These are phyloP conservation scores for Shargacucullia verbasci DNA, from an alignment of 2,888 invertebrate species.

Conservation along the genomic window DNA sequence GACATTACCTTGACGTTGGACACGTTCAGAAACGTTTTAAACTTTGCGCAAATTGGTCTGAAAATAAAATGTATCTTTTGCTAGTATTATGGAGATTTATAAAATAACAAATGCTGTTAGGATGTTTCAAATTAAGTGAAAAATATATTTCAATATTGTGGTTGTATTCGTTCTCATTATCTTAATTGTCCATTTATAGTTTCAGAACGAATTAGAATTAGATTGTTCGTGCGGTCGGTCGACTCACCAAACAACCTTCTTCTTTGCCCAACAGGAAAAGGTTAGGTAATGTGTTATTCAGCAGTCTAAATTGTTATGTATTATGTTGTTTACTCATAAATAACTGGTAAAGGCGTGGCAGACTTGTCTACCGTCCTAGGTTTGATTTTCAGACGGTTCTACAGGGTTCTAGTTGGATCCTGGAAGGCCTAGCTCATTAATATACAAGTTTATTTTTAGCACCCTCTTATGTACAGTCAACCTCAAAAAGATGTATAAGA, in stretches of 20 bases:
- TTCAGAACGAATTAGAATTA: slow-evolving; percentile 48
- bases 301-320: neutral
- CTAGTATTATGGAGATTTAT: neutral
- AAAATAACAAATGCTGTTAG: neutral
- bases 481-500: too few relatives aligned
- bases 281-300: slow-evolving; percentile 38
- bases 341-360: too few relatives aligned
- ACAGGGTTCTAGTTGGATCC: too few relatives aligned
- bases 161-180: neutral
- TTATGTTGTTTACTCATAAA: slow-evolving; percentile 1
- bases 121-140: neutral
- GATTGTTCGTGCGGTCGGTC: slow-evolving; percentile 27
- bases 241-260: slow-evolving; percentile 3
- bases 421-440: too few relatives aligned
- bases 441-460: too few relatives aligned
- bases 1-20: slow-evolving; percentile 59
- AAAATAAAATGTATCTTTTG: too few relatives aligned
- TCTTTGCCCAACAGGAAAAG: slow-evolving; percentile 39
- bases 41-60: neutral
- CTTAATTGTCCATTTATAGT: neutral
- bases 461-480: too few relatives aligned
- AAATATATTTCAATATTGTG: neutral
- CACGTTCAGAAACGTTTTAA: slow-evolving; percentile 64
- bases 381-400: too few relatives aligned
- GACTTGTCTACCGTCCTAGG: too few relatives aligned